A percentile compares a stretch with the other conserved stretches of the same genome.
These are phyloP conservation scores for Cavia aperea DNA, from an alignment of 2,113 vertebrate genomes.

Conservation along the genomic window DNA sequence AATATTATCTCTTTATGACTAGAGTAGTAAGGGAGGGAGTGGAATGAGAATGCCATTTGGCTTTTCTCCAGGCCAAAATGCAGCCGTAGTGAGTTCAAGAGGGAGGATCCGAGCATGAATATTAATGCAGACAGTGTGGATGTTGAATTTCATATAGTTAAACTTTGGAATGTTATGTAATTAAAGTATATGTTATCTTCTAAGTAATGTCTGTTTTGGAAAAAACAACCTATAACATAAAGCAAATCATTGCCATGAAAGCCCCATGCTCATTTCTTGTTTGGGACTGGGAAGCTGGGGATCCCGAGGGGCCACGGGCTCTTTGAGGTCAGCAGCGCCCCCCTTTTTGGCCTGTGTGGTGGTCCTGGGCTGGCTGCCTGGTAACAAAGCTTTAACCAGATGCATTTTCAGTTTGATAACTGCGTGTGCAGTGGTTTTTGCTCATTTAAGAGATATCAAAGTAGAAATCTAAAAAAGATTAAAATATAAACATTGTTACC, in stretches of 20 bases:
- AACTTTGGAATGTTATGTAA: neutral
- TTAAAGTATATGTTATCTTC: neutral
- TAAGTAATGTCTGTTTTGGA: neutral
- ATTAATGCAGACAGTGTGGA: neutral
- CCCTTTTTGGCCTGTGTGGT: neutral
- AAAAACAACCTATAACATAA: neutral
- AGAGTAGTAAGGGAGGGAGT: constrained; percentile 29
- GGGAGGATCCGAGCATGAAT: neutral
- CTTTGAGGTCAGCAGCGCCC: neutral
- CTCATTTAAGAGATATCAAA: neutral
- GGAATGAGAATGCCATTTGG: constrained; percentile 44
- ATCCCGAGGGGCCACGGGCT: fast-evolving
- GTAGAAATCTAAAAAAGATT: constrained; percentile 8
- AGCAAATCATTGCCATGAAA: neutral
- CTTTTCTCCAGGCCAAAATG: constrained; percentile 36
- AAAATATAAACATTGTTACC: neutral
- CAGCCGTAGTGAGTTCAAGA: neutral
- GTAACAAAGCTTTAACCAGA: neutral
- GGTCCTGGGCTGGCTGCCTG: neutral
- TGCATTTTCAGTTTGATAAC: neutral
- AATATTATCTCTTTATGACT: constrained; percentile 52
- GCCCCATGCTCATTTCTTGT: neutral
- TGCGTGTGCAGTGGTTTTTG: neutral
- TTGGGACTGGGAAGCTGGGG: neutral
- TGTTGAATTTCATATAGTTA: neutral